A percentile compares a stretch with the other conserved stretches of the same genome.
phyloP scores from a whole-genome alignment of 2,888 invertebrate species.

The Drosophila birchii region DNA sequence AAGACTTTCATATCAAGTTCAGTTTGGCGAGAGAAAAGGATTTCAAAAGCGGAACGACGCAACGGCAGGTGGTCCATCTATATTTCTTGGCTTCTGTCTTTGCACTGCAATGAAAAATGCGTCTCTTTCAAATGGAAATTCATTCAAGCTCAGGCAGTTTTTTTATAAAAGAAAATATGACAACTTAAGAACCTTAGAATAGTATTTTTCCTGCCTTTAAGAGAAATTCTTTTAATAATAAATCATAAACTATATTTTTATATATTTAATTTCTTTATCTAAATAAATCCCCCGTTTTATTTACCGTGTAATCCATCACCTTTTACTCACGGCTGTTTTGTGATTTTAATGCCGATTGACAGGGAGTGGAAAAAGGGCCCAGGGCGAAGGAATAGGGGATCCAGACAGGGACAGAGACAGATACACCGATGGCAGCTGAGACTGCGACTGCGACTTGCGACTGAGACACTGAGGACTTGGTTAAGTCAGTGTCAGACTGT shows the following conservation, averaged over 20 bases:
- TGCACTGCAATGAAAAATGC: constrained; percentile 27
- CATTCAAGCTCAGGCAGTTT: not conserved
- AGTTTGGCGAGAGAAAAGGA: constrained; percentile 62
- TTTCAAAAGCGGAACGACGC: constrained; percentile 56
- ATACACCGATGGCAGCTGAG: constrained; percentile 12
- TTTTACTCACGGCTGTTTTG: constrained; percentile 62
- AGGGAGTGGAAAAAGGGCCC: constrained; percentile 39
- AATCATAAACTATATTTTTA: not conserved
- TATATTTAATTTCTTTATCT: not conserved
- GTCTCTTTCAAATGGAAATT: constrained; percentile 5
- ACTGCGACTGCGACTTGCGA: constrained; percentile 4
- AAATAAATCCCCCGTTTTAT: constrained; percentile 1
- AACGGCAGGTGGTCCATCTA: constrained; percentile 60
- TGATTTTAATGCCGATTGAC: constrained; percentile 79
- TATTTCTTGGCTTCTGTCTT: constrained; percentile 26
- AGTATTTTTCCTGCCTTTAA: not conserved
- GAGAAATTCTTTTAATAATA: not conserved
- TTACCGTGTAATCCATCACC: constrained; percentile 26
- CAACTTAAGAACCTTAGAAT: not conserved
- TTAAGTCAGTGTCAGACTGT: constrained; percentile 50
- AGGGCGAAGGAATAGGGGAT: constrained; percentile 21
- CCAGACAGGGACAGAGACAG: constrained; percentile 37
- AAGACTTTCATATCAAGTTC: constrained; percentile 57
- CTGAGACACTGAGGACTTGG: constrained; percentile 32
- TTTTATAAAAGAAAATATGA: not conserved